Evolutionary conservation across 2,888 invertebrate genomes (phyloP).

Genomic region (Aporophyla nigra): DNA sequence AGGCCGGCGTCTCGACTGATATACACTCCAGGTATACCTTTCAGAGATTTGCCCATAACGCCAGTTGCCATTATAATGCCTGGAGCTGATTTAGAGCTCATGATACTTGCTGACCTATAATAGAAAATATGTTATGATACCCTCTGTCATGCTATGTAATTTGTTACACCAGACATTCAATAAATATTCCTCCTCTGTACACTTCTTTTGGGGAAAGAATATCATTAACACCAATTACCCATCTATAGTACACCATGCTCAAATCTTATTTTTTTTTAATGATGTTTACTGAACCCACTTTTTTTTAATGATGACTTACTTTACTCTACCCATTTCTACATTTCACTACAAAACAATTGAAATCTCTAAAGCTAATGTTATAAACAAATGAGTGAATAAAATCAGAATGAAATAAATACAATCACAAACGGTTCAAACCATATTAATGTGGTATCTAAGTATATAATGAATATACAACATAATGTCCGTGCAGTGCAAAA

Average conservation of each 20-base stretch:
- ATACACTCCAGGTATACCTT: conserved; percentile 94
- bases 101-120: conserved; percentile 93
- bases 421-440: conserved; percentile 33
- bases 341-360: conserved; percentile 26
- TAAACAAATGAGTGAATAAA: conserved; percentile 46
- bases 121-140: conserved; percentile 43
- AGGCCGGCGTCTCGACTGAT: conserved; percentile 75
- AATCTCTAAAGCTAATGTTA: conserved; percentile 27
- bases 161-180: conserved; percentile 29
- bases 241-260: conserved; percentile 45
- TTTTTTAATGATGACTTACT: background rate
- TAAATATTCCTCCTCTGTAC: conserved; percentile 12
- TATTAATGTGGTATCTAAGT: conserved; percentile 19
- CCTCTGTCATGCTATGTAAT: conserved; percentile 12
- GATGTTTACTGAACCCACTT: conserved; percentile 1
- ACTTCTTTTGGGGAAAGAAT: conserved; percentile 26
- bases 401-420: conserved; percentile 35
- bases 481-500: conserved; percentile 61
- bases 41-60: conserved; percentile 94
- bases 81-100: conserved; percentile 96
- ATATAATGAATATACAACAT: conserved; percentile 22
- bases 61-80: conserved; percentile 97
- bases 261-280: conserved; percentile 24
- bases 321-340: conserved; percentile 24
- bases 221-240: conserved; percentile 21